Conservation (phyloP, 2,888 invertebrate species). For the Euplagia quadripunctaria region DNA sequence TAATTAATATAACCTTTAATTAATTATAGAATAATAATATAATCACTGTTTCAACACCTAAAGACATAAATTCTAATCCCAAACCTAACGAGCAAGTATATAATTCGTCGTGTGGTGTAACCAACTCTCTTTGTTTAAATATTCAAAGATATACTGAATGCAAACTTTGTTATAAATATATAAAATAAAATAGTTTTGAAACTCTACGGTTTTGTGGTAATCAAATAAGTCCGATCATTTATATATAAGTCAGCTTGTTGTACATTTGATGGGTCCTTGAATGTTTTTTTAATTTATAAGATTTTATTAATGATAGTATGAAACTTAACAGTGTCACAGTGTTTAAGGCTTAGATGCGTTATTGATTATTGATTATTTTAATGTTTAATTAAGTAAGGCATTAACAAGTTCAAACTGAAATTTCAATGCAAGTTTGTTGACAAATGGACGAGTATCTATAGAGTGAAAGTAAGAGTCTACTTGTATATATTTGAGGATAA, state of each 20-base stretch:
- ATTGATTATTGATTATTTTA: no score
- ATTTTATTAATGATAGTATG: neutral
- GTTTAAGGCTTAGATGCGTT: no score
- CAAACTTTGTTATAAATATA: slow-evolving; percentile 39
- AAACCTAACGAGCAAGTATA: neutral
- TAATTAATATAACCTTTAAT: no score
- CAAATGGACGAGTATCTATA: neutral
- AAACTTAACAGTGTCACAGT: no score
- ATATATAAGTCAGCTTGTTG: neutral
- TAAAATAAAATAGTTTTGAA: slow-evolving; percentile 38
- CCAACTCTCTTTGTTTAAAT: slow-evolving; percentile 23
- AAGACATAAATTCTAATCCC: neutral
- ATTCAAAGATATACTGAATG: slow-evolving; percentile 40
- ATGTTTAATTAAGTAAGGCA: no score
- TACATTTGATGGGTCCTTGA: neutral
- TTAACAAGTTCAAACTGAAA: no score
- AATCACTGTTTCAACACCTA: no score
- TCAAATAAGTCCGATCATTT: slow-evolving; percentile 7
- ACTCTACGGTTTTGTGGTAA: slow-evolving; percentile 26
- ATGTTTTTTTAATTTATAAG: neutral
- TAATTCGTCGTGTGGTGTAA: slow-evolving; percentile 30
- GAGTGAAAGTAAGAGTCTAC: no score
- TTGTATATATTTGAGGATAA: no score
- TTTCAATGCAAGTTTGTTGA: neutral
- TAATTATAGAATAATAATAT: no score